Evolutionary conservation across 2,888 invertebrate genomes (phyloP), one percentile per base, ranked within the genome.

Genomic region (Clivina fossor): DNA sequence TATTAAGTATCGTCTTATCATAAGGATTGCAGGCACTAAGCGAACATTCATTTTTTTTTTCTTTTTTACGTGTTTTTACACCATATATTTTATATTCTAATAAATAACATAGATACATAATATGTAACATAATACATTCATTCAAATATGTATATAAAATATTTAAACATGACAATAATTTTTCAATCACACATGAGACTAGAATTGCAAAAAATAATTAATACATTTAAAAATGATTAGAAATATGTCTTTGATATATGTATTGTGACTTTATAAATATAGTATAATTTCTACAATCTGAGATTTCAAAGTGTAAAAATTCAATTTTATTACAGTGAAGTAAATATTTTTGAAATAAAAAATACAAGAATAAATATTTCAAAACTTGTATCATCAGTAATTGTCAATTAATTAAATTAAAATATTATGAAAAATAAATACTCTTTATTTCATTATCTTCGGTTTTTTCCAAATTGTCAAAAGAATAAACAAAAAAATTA

Each of bases 1-100:
- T 55, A 55, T 55, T 55, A 55, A 7, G 22, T 18, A 19, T 18
- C n/a, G 4, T 22, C 55, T 55, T 55, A 55, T 55, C 55, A 18
- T 20, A 37, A n/a, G 13, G 19, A 32, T 26, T 26, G 28, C 55
- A 55, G 55, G 38, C 55, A 26, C 20, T 18, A n/a, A n/a, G n/a
- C n/a, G n/a, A n/a, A n/a, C n/a, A n/a, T n/a, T n/a, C n/a, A n/a
- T n/a, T n/a, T n/a, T n/a, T n/a, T n/a, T n/a, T n/a, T n/a, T n/a
- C n/a, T n/a, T 32, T 28, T 9, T 24, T 33, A 35, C 37, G 9
- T 5, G 24, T 53, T 53, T 53, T 35, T 53, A 37, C 44, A 44
- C 35, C 53, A 53, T 53, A 44, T 53, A 53, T 53, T 53, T 43
- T 19, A 18, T 41, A 43, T 43, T 28, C 11, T 43, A 15, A 33